Percentiles rank a stretch among this genome's conserved stretches.
Conservation (phyloP, 35 echinoderm and acorn worm genomes). For the Ophiothrix spiculata region DNA sequence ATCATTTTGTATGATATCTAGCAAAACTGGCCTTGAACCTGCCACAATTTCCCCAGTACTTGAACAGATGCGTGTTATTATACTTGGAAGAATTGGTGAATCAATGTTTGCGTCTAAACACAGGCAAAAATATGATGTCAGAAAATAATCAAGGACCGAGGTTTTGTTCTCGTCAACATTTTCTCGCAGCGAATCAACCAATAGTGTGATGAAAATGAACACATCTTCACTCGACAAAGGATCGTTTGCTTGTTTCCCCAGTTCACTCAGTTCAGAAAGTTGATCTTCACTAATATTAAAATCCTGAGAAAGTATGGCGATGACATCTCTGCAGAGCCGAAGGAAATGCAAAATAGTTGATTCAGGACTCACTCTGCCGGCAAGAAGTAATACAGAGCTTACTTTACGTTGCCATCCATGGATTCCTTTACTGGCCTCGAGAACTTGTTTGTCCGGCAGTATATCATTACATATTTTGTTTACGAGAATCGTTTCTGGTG, state of each 20-base stretch:
- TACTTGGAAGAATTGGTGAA: slow-evolving; percentile 13
- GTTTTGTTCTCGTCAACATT: not conserved
- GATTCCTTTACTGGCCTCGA: not conserved
- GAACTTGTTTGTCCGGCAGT: not conserved
- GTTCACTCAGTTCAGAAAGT: no score
- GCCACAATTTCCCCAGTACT: not conserved
- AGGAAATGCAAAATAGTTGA: slow-evolving; percentile 4
- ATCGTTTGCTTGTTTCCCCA: no score
- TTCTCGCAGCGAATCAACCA: not conserved
- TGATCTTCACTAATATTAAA: no score
- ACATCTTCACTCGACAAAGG: no score
- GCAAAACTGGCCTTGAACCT: slow-evolving; percentile 32
- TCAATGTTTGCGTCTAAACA: slow-evolving; percentile 28
- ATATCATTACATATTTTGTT: not conserved
- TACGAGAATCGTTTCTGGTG: not conserved
- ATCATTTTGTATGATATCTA: slow-evolving; percentile 20
- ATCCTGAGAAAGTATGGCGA: slow-evolving; percentile 10
- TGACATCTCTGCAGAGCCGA: slow-evolving; percentile 17
- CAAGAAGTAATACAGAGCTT: slow-evolving; percentile 9
- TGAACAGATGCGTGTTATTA: not conserved
- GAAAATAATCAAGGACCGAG: slow-evolving; percentile 7
- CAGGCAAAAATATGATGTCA: slow-evolving; percentile 26
- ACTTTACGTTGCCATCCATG: not conserved
- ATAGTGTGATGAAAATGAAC: no score
- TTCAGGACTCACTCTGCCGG: not conserved